Conservation (phyloP, 2,888 invertebrate genomes). For the Drosophila siamana region DNA sequence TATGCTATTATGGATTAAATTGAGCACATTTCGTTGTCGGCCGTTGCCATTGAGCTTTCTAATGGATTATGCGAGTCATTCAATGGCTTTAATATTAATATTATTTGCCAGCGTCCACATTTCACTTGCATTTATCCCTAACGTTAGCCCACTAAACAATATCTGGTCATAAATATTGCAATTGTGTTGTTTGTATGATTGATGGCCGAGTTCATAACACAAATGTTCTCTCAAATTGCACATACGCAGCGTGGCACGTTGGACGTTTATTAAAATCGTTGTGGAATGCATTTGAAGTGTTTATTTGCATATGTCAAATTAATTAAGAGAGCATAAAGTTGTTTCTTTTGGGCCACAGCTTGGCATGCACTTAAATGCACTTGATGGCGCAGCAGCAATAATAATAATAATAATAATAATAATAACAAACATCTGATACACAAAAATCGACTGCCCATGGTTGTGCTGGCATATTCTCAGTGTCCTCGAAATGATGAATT, state of each 20-base stretch:
- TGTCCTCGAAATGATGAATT: constrained; percentile 73
- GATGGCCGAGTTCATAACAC: constrained; percentile 6
- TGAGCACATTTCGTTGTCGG: neutral
- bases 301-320: constrained; percentile 38
- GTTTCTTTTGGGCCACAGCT: constrained; percentile 23
- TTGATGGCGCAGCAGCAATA: constrained; percentile 29
- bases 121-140: neutral
- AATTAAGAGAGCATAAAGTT: constrained; percentile 39
- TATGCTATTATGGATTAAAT: constrained; percentile 6
- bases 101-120: too few species aligned
- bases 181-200: constrained; percentile 16
- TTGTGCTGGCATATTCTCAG: neutral
- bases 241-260: constrained; percentile 34
- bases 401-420: constrained; percentile 21
- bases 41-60: neutral
- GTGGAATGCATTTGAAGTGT: constrained; percentile 16
- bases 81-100: constrained; percentile 9
- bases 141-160: too few species aligned
- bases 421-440: constrained; percentile 14
- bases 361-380: constrained; percentile 47
- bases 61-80: neutral
- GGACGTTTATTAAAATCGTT: constrained; percentile 21
- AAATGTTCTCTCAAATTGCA: constrained; percentile 18
- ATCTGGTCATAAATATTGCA: constrained; percentile 5
- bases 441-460: constrained; percentile 4